These are phyloP conservation scores for Spea bombifrons DNA, from an alignment of 2,113 vertebrate species.

Conservation along the genomic window DNA sequence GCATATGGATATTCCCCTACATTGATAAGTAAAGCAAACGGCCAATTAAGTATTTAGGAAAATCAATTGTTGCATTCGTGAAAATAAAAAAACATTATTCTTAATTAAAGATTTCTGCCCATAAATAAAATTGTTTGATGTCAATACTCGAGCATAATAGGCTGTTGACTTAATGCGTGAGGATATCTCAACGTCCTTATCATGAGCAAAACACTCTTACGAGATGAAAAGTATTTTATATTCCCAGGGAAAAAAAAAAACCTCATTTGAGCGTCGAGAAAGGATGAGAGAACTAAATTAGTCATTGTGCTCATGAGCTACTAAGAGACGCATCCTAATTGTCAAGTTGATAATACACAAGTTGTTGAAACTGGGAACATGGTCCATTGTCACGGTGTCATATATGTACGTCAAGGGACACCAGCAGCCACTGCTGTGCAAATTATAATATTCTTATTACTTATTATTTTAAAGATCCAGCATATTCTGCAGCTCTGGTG, in stretches of 20 bases:
- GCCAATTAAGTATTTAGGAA: neutral
- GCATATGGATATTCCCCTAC: slow-evolving; percentile 11
- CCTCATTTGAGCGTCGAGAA: slow-evolving; percentile 1
- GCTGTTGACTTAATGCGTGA: slow-evolving; percentile 17
- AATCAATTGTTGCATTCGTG: slow-evolving; percentile 37
- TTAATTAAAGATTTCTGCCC: slow-evolving; percentile 36
- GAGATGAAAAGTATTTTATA: slow-evolving; percentile 16
- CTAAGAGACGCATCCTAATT: slow-evolving; percentile 3
- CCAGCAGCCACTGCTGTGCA: too few species aligned
- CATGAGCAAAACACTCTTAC: slow-evolving; percentile 19
- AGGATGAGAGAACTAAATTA: slow-evolving; percentile 20
- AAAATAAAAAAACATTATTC: slow-evolving; percentile 33
- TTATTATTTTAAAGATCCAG: too few species aligned
- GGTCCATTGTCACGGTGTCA: neutral
- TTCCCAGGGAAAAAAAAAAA: slow-evolving; percentile 4
- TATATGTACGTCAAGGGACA: neutral
- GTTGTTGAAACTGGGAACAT: neutral
- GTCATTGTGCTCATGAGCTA: slow-evolving; percentile 4
- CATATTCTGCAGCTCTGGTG: too few species aligned
- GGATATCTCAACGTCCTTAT: slow-evolving; percentile 4
- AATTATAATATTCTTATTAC: too few species aligned
- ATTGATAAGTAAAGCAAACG: slow-evolving; percentile 10
- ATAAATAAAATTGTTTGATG: slow-evolving; percentile 17
- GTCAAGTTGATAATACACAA: neutral
- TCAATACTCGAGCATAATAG: slow-evolving; percentile 14